Evolutionary conservation across 1,140 invertebrate species (phyloP).

Genomic region (Sminthurides bifidus): DNA sequence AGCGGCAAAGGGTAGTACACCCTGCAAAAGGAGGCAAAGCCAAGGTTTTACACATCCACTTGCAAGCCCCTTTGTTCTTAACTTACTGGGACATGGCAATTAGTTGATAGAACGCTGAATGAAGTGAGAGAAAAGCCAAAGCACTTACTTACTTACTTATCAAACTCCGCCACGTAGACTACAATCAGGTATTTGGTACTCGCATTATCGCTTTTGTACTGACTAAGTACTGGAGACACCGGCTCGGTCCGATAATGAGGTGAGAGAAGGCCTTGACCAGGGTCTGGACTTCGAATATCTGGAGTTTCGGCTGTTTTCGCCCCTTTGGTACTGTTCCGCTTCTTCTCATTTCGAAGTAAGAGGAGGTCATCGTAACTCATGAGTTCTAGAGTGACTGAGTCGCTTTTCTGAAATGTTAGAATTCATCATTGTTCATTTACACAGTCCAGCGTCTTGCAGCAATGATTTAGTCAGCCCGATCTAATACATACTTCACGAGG

Average conservation of each 20-base stretch:
- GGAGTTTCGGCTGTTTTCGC: neutral
- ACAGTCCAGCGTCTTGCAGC: too few species aligned
- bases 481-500: too few species aligned
- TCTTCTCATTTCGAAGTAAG: slow-evolving; percentile 33
- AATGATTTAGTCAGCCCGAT: too few species aligned
- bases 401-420: slow-evolving; percentile 35
- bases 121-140: neutral
- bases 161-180: slow-evolving; percentile 40
- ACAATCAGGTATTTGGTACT: slow-evolving; percentile 37
- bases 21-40: slow-evolving; percentile 30
- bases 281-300: too few species aligned
- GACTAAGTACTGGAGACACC: neutral
- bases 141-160: slow-evolving; percentile 34
- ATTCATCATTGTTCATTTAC: too few species aligned
- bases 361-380: slow-evolving; percentile 39
- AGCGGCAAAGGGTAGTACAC: slow-evolving; percentile 43
- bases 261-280: neutral
- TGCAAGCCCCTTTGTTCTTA: neutral
- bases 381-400: slow-evolving; percentile 38
- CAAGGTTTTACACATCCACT: neutral
- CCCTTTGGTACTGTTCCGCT: neutral
- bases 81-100: neutral
- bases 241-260: neutral
- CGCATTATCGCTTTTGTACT: neutral
- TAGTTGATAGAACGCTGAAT: neutral